phyloP scores from a whole-genome alignment of 1,140 invertebrate genomes.

The Solenopsis fugax region DNA sequence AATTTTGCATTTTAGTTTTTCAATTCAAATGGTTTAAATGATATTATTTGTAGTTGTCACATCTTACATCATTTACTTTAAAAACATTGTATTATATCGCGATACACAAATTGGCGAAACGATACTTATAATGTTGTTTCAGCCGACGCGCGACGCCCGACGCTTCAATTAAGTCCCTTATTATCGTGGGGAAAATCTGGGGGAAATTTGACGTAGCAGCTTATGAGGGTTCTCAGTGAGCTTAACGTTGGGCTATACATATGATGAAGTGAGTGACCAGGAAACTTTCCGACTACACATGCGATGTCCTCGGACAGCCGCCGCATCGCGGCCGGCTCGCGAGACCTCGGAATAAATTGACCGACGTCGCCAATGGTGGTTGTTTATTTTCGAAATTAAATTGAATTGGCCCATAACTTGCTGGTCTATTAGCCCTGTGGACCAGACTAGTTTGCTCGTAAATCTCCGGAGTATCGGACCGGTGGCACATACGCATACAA shows the following conservation, averaged over 20 bases:
- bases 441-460: conserved; percentile 83
- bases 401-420: conserved; percentile 85
- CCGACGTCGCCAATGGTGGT: conserved; percentile 75
- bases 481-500: conserved; percentile 61
- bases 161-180: conserved; percentile 37
- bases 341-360: conserved; percentile 80
- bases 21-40: not conserved
- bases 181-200: conserved; percentile 35
- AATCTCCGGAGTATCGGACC: conserved; percentile 83
- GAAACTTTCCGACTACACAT: conserved; percentile 25
- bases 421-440: conserved; percentile 84
- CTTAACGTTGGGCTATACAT: conserved; percentile 23
- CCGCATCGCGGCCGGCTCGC: conserved; percentile 52
- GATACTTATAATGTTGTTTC: conserved; percentile 11
- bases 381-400: conserved; percentile 86
- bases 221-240: conserved; percentile 26
- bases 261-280: conserved; percentile 35
- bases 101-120: not conserved
- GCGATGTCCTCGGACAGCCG: conserved; percentile 5
- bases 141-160: too few relatives aligned
- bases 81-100: not conserved
- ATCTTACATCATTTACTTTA: not conserved
- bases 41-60: not conserved
- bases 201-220: conserved; percentile 5
- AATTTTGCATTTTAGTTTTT: not conserved